Percentiles rank a stretch among this genome's conserved stretches.
phyloP scores from a whole-genome alignment of 2,113 vertebrate genomes.

The Oriolus oriolus region DNA sequence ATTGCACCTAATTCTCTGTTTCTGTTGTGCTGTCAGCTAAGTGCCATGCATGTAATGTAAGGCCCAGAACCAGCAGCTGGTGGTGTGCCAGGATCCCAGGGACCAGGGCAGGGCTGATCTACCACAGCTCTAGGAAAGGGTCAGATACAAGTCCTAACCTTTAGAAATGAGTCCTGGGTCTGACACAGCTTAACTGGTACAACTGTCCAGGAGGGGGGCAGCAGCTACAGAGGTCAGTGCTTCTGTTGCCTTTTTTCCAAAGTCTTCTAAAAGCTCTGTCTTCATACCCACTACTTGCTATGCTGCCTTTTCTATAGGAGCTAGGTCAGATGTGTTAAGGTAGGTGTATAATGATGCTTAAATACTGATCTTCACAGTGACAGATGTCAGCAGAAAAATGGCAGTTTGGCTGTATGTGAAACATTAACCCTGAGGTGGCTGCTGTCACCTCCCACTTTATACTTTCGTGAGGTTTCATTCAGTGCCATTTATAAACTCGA shows the following conservation, averaged over 20 bases:
- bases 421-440: constrained; percentile 24
- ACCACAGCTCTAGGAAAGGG: background rate
- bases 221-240: background rate
- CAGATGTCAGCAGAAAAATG: background rate
- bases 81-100: background rate
- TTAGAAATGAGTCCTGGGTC: background rate
- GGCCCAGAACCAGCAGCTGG: background rate
- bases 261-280: background rate
- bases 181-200: background rate
- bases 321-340: background rate
- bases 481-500: constrained; percentile 46
- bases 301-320: background rate
- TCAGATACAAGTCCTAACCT: background rate
- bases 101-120: background rate
- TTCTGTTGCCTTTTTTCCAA: background rate
- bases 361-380: background rate
- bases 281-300: background rate
- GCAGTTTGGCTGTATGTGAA: background rate
- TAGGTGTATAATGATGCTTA: background rate
- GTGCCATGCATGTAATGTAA: background rate
- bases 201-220: background rate
- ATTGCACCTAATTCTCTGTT: background rate
- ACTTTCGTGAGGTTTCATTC: background rate
- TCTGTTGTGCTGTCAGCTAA: background rate
- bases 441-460: background rate